Conservation (phyloP, 2,888 invertebrate genomes). For the Acanthoscelides obtectus region DNA sequence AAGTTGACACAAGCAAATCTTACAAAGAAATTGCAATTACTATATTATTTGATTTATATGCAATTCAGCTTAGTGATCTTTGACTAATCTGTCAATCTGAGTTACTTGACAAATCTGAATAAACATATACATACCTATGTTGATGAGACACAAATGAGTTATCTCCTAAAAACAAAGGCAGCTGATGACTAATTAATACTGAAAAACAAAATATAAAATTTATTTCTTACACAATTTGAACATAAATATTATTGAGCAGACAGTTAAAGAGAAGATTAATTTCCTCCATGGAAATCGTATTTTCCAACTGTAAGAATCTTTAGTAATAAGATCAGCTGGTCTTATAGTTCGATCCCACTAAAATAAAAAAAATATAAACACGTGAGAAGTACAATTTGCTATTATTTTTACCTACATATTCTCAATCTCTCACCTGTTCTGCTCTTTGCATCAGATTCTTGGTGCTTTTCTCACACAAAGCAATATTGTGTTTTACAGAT, state of each 20-base stretch:
- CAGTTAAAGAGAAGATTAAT: neutral
- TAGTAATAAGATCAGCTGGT: neutral
- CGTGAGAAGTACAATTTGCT: too few relatives aligned
- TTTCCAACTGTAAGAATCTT: neutral
- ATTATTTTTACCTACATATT: too few relatives aligned
- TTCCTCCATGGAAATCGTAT: neutral
- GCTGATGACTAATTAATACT: neutral
- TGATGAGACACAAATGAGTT: too few relatives aligned
- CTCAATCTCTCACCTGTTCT: neutral
- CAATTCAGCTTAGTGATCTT: too few relatives aligned
- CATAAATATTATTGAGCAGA: neutral
- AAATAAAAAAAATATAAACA: neutral
- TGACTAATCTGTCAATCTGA: too few relatives aligned
- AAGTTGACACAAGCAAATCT: too few relatives aligned
- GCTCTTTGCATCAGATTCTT: neutral
- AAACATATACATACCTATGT: too few relatives aligned
- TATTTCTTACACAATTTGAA: neutral
- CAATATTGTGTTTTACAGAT: neutral
- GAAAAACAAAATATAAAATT: neutral
- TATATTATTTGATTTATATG: too few relatives aligned
- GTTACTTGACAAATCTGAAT: too few relatives aligned
- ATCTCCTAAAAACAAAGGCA: neutral
- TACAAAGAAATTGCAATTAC: too few relatives aligned
- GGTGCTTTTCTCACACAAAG: neutral
- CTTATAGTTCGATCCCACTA: neutral